Evolutionary conservation across 2,888 invertebrate genomes (phyloP).

Genomic region (Volucella inanis): DNA sequence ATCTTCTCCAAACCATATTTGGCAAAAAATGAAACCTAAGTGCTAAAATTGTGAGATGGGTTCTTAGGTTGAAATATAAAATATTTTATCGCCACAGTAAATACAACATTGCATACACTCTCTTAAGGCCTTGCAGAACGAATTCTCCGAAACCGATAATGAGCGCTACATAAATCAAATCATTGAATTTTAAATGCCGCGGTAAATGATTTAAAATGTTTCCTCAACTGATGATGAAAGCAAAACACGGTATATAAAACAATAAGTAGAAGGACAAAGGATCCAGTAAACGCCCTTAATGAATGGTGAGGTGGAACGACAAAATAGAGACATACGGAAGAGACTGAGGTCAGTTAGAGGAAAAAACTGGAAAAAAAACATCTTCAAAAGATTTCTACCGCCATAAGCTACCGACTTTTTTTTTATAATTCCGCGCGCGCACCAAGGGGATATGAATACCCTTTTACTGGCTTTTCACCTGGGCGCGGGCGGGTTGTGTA

Average conservation of each 20-base stretch:
- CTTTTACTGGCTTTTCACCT: too few relatives aligned
- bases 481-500: too few relatives aligned
- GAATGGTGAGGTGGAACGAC: too few relatives aligned
- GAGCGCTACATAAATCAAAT: background rate
- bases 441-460: too few relatives aligned
- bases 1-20: too few relatives aligned
- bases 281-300: background rate
- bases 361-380: background rate
- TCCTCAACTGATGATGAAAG: background rate
- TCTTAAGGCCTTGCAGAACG: background rate
- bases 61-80: background rate
- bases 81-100: background rate
- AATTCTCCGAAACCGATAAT: background rate
- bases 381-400: conserved; percentile 22
- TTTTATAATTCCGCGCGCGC: too few relatives aligned
- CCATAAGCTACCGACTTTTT: conserved; percentile 25
- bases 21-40: too few relatives aligned
- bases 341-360: background rate
- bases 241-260: background rate
- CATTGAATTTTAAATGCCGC: background rate
- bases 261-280: too few relatives aligned
- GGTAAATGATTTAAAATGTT: background rate
- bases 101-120: background rate
- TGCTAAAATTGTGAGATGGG: too few relatives aligned
- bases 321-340: too few relatives aligned